A percentile compares a stretch with the other conserved stretches of the same genome.
Evolutionary conservation across 2,888 invertebrate species (phyloP).

Genomic region (Agrotis clavis): DNA sequence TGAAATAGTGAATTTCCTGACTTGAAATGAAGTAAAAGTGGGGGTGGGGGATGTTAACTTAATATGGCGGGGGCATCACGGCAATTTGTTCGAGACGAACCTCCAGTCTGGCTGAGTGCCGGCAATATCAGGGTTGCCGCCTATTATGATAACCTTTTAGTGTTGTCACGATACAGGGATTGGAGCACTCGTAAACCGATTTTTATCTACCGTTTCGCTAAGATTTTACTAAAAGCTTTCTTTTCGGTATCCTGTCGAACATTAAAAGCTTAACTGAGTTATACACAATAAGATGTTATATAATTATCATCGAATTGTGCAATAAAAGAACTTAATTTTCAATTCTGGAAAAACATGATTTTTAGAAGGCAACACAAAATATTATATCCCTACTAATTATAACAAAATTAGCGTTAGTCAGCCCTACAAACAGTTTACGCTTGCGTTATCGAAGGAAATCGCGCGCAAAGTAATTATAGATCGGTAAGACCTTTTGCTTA

Average conservation of each 20-base stretch:
- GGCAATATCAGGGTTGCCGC: conserved; percentile 78
- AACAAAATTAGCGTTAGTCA: conserved; percentile 47
- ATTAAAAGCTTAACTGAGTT: background rate
- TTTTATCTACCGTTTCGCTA: conserved; percentile 12
- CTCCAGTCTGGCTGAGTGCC: conserved; percentile 83
- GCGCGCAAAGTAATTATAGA: conserved; percentile 87
- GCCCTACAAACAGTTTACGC: conserved; percentile 78
- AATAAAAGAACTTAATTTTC: background rate
- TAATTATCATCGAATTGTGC: background rate
- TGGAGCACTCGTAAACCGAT: conserved; percentile 27
- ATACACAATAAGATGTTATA: background rate
- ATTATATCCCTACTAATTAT: background rate
- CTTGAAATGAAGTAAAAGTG: conserved; percentile 72
- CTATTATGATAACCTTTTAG: conserved; percentile 62
- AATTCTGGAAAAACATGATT: background rate
- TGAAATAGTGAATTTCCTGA: conserved; percentile 77
- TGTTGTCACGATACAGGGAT: conserved; percentile 48
- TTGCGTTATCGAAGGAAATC: conserved; percentile 84
- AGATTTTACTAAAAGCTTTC: conserved; percentile 25
- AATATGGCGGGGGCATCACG: conserved; percentile 89
- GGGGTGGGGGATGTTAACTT: conserved; percentile 83
- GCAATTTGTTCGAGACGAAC: conserved; percentile 90
- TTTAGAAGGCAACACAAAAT: background rate
- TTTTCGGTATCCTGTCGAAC: background rate
- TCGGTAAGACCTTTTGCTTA: conserved; percentile 83